Evolutionary conservation across 2,888 invertebrate genomes (phyloP).

Genomic region (Cheilosia vernalis): DNA sequence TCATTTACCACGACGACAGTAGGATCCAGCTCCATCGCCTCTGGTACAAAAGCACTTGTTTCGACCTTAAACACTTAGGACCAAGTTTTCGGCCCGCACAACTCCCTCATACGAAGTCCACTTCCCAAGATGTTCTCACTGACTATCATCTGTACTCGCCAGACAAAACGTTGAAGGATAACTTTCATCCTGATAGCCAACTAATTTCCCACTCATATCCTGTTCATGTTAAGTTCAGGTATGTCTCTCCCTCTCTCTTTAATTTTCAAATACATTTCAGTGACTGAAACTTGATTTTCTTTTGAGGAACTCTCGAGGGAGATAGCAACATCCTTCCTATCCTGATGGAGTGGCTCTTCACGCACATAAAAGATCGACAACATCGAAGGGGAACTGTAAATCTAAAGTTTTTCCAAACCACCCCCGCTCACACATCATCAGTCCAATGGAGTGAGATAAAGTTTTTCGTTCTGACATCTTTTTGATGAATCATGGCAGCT

Average conservation of each 20-base stretch:
- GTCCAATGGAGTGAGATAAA: conserved; percentile 57
- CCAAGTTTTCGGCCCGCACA: too few relatives aligned
- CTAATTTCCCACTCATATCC: conserved; percentile 61
- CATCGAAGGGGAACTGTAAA: conserved; percentile 45
- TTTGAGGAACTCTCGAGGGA: conserved; percentile 9
- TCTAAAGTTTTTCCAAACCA: conserved; percentile 52
- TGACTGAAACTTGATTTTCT: conserved; percentile 6
- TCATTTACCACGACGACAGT: too few relatives aligned
- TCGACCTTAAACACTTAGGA: too few relatives aligned
- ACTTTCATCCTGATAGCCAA: conserved; percentile 43
- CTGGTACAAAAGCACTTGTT: too few relatives aligned
- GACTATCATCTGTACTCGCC: background rate
- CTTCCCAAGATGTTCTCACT: background rate
- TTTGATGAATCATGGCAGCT: conserved; percentile 70
- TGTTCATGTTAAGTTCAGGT: conserved; percentile 32
- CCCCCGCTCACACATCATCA: conserved; percentile 63
- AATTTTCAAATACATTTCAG: conserved; percentile 4
- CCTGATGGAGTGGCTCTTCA: conserved; percentile 29
- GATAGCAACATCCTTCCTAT: conserved; percentile 19
- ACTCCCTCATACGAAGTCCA: too few relatives aligned
- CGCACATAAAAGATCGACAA: conserved; percentile 51
- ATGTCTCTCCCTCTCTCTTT: background rate
- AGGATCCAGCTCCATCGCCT: too few relatives aligned
- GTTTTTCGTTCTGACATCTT: conserved; percentile 60
- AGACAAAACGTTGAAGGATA: conserved; percentile 7